Percentiles rank a stretch among this genome's conserved stretches.
Conservation (phyloP, 92 coral and sea anemone species). For the Paragorgia papillata region DNA sequence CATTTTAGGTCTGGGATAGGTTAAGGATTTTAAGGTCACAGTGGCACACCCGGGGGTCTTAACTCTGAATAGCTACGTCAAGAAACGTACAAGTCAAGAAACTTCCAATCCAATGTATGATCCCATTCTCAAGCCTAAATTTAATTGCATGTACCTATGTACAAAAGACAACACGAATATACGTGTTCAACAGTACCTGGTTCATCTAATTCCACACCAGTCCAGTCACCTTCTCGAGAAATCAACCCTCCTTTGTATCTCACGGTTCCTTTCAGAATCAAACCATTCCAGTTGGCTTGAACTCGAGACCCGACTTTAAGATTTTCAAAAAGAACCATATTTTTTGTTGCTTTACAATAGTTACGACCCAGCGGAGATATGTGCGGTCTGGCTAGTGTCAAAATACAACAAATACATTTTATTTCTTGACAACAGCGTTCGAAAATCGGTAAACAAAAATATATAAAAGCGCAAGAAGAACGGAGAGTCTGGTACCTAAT, state of each 20-base stretch:
- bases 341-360: background rate
- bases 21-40: no score
- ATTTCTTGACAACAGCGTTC: slow-evolving; percentile 19
- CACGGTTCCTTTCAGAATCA: slow-evolving; percentile 76
- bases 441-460: background rate
- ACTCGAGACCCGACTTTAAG: slow-evolving; percentile 85
- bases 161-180: no score
- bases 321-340: slow-evolving; percentile 86
- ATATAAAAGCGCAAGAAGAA: background rate
- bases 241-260: slow-evolving; percentile 85
- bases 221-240: slow-evolving; percentile 88
- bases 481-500: no score
- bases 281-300: slow-evolving; percentile 86
- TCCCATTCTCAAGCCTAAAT: no score
- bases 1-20: no score
- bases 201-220: slow-evolving; percentile 87
- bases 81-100: no score
- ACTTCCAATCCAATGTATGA: no score
- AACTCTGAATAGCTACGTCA: no score
- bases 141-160: no score
- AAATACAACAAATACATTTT: no score
- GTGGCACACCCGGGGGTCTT: no score
- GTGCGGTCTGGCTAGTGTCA: background rate
- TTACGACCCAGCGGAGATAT: background rate
- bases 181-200: no score